A percentile compares a stretch with the other conserved stretches of the same genome.
Evolutionary conservation across 2,888 invertebrate genomes (phyloP).

Genomic region (Epicampocera succincta): DNA sequence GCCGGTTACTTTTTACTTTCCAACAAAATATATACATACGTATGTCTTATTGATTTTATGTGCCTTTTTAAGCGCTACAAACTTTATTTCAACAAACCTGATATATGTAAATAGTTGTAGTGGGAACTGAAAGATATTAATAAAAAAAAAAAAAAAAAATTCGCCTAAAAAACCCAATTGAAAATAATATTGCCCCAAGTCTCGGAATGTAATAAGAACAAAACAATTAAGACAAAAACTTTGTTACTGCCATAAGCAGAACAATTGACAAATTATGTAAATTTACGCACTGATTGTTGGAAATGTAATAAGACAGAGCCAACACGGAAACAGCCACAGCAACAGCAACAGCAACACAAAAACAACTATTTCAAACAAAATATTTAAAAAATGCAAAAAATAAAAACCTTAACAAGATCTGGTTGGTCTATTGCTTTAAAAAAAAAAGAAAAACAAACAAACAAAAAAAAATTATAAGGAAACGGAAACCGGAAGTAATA

Average conservation of each 20-base stretch:
- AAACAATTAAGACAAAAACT: conserved; percentile 73
- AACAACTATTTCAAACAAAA: conserved; percentile 16
- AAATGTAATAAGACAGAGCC: conserved; percentile 26
- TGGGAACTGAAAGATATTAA: too few relatives aligned
- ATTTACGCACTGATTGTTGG: conserved; percentile 71
- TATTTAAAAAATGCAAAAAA: conserved; percentile 11
- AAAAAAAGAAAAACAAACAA: too few relatives aligned
- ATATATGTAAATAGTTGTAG: too few relatives aligned
- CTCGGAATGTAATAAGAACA: conserved; percentile 30
- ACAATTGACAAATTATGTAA: conserved; percentile 81
- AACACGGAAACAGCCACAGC: too few relatives aligned
- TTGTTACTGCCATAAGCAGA: conserved; percentile 78
- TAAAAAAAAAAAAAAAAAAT: background rate
- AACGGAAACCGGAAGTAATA: conserved; percentile 67
- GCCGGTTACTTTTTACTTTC: too few relatives aligned
- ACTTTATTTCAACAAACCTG: too few relatives aligned
- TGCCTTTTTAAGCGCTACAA: too few relatives aligned
- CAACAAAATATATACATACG: too few relatives aligned
- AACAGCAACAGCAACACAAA: too few relatives aligned
- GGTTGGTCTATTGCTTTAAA: background rate
- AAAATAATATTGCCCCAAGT: conserved; percentile 31
- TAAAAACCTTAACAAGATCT: conserved; percentile 27
- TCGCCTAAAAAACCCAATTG: background rate
- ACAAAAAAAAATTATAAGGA: background rate
- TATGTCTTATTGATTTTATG: too few relatives aligned